Base-by-base conservation (phyloP, 2,888 invertebrate genomes). In the Leptinotarsa peninsularis region DNA sequence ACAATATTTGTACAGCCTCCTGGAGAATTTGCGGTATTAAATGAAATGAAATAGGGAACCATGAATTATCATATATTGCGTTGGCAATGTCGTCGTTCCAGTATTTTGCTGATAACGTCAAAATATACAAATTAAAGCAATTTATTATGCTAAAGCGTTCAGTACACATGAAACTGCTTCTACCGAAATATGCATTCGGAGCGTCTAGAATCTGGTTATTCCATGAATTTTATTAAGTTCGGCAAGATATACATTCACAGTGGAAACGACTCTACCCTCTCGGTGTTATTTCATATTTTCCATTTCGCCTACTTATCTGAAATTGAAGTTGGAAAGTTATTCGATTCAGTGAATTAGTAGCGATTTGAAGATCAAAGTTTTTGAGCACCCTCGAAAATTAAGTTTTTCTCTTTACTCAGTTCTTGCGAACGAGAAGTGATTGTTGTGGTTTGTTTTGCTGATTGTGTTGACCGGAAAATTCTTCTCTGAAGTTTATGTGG, bases 41-140 rank as follows among this genome's bases (percentile, higher is more conserved):
- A 54, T 23, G 15, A 13, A 13, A 14, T 23, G 23, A 58, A 10
- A 14, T 15, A 58, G 21, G 27, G 21, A 4, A 5, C 58, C 14
- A 58, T 58, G 58, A 58, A 58, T 58, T 21, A 58, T 58, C 58
- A 58, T 58, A 23, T 4, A 23, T 23, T 23, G 21, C 23, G 21
- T 27, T 23, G 4, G 58, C 23, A 58, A 3, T 21, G 23, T 14
- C 58, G 58, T 15, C 58, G 58, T 23, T 15, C 23, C 58, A 58
- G 58, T 15, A 58, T 58, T 21, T 58, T 23, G 58, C 58, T 58
- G 58, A 58, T 58, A 58, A 21, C 58, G 21, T 15, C 21, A 23
- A 18, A 58, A 58, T 58, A 58, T 58, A 58, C 58, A 58, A 58
- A 58, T 58, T 58, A 58, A 58, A 58, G 58, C 23, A 58, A 58